Evolutionary conservation across 2,888 invertebrate species (phyloP).

Genomic region (Melipona bicolor): DNA sequence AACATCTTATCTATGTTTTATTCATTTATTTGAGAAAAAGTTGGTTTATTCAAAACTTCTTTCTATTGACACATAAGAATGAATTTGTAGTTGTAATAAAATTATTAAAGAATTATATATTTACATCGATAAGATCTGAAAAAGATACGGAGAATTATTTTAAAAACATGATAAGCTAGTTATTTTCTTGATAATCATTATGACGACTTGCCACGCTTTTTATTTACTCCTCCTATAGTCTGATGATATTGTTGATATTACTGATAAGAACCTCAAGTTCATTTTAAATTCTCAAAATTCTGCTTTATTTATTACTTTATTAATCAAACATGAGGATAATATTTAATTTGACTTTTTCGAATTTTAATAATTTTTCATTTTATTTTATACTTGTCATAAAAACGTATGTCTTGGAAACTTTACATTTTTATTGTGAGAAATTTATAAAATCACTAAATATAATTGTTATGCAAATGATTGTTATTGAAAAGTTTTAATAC

Average conservation of each 20-base stretch:
- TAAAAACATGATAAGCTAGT: slow-evolving; percentile 40
- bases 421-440: not conserved
- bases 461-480: not conserved
- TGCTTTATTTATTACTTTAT: slow-evolving; percentile 65
- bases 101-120: not conserved
- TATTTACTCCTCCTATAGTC: slow-evolving; percentile 44
- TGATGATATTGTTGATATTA: slow-evolving; percentile 64
- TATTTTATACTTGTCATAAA: not conserved
- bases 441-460: not conserved
- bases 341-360: not conserved
- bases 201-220: slow-evolving; percentile 57
- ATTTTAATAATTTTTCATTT: not conserved
- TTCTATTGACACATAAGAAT: not conserved
- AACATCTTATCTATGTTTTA: not conserved
- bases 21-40: not conserved
- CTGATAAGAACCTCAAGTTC: slow-evolving; percentile 67
- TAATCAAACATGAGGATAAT: slow-evolving; percentile 62
- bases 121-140: not conserved
- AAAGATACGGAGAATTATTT: slow-evolving; percentile 35
- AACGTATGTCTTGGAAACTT: not conserved
- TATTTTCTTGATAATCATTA: slow-evolving; percentile 56
- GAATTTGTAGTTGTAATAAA: not conserved
- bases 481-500: not conserved
- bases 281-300: slow-evolving; percentile 60
- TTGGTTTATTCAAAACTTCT: not conserved